Percentiles rank a stretch among this genome's conserved stretches.
These are phyloP conservation scores for Protodeltote pygarga DNA, from an alignment of 2,888 invertebrate genomes.

Conservation along the genomic window DNA sequence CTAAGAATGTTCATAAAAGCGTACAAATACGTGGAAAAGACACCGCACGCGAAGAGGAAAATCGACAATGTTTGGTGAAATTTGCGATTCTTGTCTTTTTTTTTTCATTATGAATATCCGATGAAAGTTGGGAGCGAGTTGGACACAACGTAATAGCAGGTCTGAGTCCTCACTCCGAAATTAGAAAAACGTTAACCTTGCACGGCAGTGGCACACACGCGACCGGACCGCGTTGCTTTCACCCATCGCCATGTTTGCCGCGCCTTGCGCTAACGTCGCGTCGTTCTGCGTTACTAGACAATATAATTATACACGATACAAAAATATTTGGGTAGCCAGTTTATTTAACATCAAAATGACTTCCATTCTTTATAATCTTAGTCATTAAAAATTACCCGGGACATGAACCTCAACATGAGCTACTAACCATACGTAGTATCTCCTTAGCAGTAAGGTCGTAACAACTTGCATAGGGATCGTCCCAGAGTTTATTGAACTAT, in stretches of 20 bases:
- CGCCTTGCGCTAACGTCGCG: slow-evolving; percentile 47
- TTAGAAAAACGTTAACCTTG: slow-evolving; percentile 83
- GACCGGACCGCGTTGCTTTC: slow-evolving; percentile 75
- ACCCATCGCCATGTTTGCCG: slow-evolving; percentile 72
- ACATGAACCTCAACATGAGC: no score
- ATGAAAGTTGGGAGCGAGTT: slow-evolving; percentile 73
- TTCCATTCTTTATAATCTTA: no score
- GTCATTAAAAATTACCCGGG: no score
- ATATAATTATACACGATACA: slow-evolving; percentile 57
- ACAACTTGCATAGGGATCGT: no score
- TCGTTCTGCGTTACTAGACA: slow-evolving; percentile 70
- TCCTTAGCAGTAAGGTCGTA: no score
- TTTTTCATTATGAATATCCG: slow-evolving; percentile 77
- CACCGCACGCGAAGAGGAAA: slow-evolving; percentile 50
- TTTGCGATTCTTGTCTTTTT: slow-evolving; percentile 67
- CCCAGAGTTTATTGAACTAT: no score
- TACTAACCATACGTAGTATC: no score
- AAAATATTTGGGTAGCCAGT: slow-evolving; percentile 1
- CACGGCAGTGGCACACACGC: slow-evolving; percentile 74
- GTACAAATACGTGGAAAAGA: slow-evolving; percentile 22
- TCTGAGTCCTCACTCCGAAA: slow-evolving; percentile 75
- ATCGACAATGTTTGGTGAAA: slow-evolving; percentile 57
- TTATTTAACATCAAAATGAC: not conserved
- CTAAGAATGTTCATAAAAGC: slow-evolving; percentile 23
- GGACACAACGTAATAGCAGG: slow-evolving; percentile 68